Evolutionary conservation across 2,113 vertebrate genomes (phyloP).

Genomic region (Myiopsitta monachus): DNA sequence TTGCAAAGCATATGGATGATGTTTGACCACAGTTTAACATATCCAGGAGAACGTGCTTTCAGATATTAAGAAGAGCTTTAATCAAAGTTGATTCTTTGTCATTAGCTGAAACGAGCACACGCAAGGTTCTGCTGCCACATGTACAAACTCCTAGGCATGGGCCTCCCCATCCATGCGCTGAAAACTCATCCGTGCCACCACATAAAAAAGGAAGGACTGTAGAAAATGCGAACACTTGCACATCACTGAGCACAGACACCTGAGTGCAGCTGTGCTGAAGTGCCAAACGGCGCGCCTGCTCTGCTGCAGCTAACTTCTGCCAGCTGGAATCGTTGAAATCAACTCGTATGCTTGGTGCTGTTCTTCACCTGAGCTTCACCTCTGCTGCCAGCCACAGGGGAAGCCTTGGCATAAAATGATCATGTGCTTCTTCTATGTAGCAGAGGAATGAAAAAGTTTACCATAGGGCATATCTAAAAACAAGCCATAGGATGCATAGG

Average conservation of each 20-base stretch:
- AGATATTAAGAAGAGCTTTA: conserved; percentile 45
- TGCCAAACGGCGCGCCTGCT: fast-evolving
- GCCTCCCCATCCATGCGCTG: neutral
- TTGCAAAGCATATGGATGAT: conserved; percentile 53
- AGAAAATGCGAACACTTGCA: neutral
- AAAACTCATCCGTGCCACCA: neutral
- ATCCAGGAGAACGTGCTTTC: conserved; percentile 36
- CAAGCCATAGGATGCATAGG: neutral
- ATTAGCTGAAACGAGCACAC: neutral
- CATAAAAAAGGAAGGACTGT: neutral
- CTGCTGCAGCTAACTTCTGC: neutral
- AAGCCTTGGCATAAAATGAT: neutral
- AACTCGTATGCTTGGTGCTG: neutral
- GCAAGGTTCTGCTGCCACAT: neutral
- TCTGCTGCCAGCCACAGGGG: neutral
- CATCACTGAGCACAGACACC: neutral
- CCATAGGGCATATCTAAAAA: neutral
- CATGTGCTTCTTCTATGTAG: neutral
- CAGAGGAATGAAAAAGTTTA: neutral
- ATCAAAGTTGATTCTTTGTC: conserved; percentile 25
- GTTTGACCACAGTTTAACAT: conserved; percentile 65
- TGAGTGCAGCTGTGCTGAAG: neutral
- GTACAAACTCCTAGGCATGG: neutral
- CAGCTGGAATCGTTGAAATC: neutral
- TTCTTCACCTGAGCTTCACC: neutral